Conservation (phyloP, 2,888 invertebrate species). For the Cartodere bifasciata region DNA sequence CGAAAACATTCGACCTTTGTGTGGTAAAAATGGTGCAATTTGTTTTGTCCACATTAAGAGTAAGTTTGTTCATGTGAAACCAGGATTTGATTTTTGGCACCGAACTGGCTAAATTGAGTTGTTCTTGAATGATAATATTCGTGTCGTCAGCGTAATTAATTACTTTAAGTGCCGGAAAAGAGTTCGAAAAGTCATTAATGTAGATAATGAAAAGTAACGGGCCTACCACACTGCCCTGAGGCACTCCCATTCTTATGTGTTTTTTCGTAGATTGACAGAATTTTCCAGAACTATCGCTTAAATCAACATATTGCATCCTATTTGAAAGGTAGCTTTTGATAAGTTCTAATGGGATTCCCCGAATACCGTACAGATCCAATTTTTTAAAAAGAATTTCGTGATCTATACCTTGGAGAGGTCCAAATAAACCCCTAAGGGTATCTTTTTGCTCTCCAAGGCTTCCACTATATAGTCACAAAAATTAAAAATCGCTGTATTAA, state of each 20-base stretch:
- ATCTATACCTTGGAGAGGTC: conserved; percentile 1
- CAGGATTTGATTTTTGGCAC: background rate
- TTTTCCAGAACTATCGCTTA: background rate
- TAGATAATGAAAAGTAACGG: conserved; percentile 3
- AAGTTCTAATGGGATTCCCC: background rate
- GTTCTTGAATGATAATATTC: background rate
- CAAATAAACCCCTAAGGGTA: no score
- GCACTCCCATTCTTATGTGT: conserved; percentile 1
- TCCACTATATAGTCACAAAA: no score
- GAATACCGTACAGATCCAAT: background rate
- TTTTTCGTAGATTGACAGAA: background rate
- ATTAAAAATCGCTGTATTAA: no score
- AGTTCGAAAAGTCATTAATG: conserved; percentile 1
- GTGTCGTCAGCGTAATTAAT: conserved; percentile 4
- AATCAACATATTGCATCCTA: conserved; percentile 3
- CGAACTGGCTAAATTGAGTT: no score
- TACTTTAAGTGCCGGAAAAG: background rate
- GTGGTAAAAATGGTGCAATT: conserved; percentile 2
- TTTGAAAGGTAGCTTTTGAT: conserved; percentile 1
- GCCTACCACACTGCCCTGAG: conserved; percentile 2
- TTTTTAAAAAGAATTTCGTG: no score
- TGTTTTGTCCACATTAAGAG: conserved; percentile 5
- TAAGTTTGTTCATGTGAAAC: conserved; percentile 2
- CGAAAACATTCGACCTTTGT: no score
- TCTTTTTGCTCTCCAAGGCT: no score